Evolutionary conservation across 2,888 invertebrate species (phyloP).

Genomic region (Psylliodes chrysocephalus): DNA sequence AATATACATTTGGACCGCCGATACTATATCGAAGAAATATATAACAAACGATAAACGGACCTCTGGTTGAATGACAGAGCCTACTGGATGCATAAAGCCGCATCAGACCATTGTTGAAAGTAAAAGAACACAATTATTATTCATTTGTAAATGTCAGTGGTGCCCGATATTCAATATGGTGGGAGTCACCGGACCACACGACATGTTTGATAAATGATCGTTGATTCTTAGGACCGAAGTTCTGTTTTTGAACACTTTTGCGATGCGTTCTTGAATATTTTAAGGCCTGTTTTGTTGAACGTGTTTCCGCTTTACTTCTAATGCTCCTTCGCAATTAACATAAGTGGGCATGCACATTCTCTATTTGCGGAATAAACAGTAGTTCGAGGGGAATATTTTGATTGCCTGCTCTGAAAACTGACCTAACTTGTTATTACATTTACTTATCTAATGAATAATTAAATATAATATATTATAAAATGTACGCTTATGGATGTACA

Average conservation of each 20-base stretch:
- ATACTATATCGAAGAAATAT: slow-evolving; percentile 7
- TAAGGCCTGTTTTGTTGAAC: slow-evolving; percentile 50
- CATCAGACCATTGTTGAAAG: slow-evolving; percentile 60
- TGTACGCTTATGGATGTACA: too few relatives aligned
- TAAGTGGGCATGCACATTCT: slow-evolving; percentile 29
- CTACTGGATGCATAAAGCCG: slow-evolving; percentile 56
- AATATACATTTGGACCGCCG: background rate
- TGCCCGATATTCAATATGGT: slow-evolving; percentile 66
- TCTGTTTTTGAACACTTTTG: slow-evolving; percentile 60
- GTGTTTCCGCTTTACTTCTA: slow-evolving; percentile 47
- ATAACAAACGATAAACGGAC: slow-evolving; percentile 47
- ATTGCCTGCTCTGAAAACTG: too few relatives aligned
- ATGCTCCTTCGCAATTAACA: slow-evolving; percentile 24
- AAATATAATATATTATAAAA: too few relatives aligned
- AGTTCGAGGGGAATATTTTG: background rate
- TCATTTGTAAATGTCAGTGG: slow-evolving; percentile 66
- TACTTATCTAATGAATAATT: too few relatives aligned
- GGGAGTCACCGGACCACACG: slow-evolving; percentile 65
- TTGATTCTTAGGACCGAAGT: slow-evolving; percentile 61
- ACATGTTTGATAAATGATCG: slow-evolving; percentile 64
- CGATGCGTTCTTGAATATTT: slow-evolving; percentile 61
- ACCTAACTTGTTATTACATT: too few relatives aligned
- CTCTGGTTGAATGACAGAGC: slow-evolving; percentile 51
- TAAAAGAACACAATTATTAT: slow-evolving; percentile 66
- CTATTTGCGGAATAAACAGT: slow-evolving; percentile 15